Evolutionary conservation across 2,888 invertebrate species (phyloP).

Genomic region (Bursaphelenchus okinawaensis): DNA sequence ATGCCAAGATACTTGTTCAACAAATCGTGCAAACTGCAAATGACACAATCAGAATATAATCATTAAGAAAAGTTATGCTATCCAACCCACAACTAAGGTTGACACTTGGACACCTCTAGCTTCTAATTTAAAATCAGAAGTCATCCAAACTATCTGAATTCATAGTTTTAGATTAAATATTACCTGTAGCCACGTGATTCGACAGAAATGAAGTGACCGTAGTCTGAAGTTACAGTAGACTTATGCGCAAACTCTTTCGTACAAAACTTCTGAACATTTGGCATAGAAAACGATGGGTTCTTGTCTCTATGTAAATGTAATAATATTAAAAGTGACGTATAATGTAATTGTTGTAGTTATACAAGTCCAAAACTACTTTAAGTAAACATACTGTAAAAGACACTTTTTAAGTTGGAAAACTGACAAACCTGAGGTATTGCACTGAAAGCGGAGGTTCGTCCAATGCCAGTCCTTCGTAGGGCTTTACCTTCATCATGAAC

Average conservation of each 20-base stretch:
- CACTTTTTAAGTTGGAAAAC: no score
- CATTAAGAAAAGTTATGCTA: no score
- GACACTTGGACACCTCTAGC: no score
- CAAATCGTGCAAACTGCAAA: constrained; percentile 61
- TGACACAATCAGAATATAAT: not conserved
- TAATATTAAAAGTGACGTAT: not conserved
- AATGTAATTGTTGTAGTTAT: no score
- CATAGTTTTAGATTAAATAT: not conserved
- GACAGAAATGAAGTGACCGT: not conserved
- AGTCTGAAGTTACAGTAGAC: not conserved
- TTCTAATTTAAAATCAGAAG: no score
- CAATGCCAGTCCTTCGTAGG: constrained; percentile 21
- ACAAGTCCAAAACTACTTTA: no score
- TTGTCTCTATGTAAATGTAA: constrained; percentile 15
- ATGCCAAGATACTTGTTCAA: constrained; percentile 28
- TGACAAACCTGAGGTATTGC: constrained; percentile 20
- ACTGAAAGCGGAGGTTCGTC: constrained; percentile 26
- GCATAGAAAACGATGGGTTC: constrained; percentile 5
- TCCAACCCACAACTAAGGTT: no score
- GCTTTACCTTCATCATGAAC: constrained; percentile 24
- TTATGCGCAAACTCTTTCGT: not conserved
- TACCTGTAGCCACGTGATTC: not conserved
- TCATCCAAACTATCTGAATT: no score
- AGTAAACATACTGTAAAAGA: no score
- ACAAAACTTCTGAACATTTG: not conserved